Evolutionary conservation across 1,140 invertebrate genomes (phyloP), one percentile per base, ranked within the genome.

Genomic region (Aphelinus certus): DNA sequence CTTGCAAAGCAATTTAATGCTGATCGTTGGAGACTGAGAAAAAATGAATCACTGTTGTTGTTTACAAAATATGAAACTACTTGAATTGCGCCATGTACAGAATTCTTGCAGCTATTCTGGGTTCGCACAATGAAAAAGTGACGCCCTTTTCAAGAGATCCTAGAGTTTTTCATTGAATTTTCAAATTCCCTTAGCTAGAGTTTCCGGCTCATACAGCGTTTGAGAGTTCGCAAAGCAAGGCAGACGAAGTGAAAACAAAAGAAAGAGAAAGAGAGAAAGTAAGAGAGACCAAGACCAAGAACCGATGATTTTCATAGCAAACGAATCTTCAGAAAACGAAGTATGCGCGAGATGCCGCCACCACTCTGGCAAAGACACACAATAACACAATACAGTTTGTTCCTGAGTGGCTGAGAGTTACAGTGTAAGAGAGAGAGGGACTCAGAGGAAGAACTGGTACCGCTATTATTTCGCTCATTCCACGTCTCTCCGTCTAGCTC

Each of bases 311-410:
- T 26, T 26, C 26, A 63, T 46, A 7, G 42, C 51, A 66, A 66
- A 66, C 42, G 48, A 66, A 66, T 66, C 51, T 56, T 7, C 26
- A 66, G 64, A 56, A 66, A 66, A 56, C 49, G 26, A 66, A 66
- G 64, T 66, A 9, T 9, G 56, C 56, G 51, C 42, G 7, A 58
- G 56, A 9, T 3, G n/a, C 56, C 7, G 56, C 26, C 26, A 26
- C 26, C 56, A 3, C 26, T 66, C 51, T 47, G 64, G 56, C 64
- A 56, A 55, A 66, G 51, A 66, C 64, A 46, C 64, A 66, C 26
- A 55, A 2, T n/a, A 10, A 49, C 49, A 65, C 64, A 66, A 66
- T 66, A 49, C 64, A 42, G 7, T 49, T 55, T 55, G 64, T 64
- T 64, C 51, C 48, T 26, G 26, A 26, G 26, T 26, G 26, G 26